Percentiles rank a stretch among this genome's conserved stretches.
Evolutionary conservation across 2,113 vertebrate species (phyloP).

Genomic region (Siniperca knerii): DNA sequence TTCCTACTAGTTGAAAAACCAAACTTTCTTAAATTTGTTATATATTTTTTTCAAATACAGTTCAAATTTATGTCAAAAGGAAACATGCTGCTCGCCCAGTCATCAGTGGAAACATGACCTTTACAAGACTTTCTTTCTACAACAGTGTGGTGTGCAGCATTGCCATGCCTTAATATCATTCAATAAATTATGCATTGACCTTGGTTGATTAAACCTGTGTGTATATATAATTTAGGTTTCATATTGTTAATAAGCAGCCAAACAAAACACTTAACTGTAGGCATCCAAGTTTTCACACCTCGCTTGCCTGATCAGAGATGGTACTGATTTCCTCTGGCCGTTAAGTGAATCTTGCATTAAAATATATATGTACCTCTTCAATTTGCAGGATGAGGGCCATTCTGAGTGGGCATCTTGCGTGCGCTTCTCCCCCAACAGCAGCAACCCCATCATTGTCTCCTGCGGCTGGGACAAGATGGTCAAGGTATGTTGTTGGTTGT

Average conservation of each 20-base stretch:
- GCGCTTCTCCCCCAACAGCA: constrained; percentile 97
- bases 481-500: constrained; percentile 84
- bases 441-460: constrained; percentile 98
- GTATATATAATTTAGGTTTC: background rate
- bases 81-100: background rate
- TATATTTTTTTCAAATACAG: too few relatives aligned
- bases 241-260: background rate
- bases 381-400: constrained; percentile 92
- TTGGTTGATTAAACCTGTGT: too few relatives aligned
- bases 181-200: background rate
- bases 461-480: constrained; percentile 98
- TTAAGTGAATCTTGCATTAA: background rate
- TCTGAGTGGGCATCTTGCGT: constrained; percentile 96
- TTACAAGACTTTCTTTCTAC: background rate
- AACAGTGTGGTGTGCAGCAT: background rate
- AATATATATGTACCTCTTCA: background rate
- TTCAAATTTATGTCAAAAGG: background rate
- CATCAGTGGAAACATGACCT: background rate
- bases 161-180: background rate
- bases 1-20: background rate
- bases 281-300: background rate
- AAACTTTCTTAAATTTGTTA: background rate
- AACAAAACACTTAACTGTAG: background rate
- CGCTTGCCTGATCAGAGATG: background rate
- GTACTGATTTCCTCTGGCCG: background rate